Conservation (phyloP, 1,140 invertebrate species). For the Drosophila melanogaster region DNA sequence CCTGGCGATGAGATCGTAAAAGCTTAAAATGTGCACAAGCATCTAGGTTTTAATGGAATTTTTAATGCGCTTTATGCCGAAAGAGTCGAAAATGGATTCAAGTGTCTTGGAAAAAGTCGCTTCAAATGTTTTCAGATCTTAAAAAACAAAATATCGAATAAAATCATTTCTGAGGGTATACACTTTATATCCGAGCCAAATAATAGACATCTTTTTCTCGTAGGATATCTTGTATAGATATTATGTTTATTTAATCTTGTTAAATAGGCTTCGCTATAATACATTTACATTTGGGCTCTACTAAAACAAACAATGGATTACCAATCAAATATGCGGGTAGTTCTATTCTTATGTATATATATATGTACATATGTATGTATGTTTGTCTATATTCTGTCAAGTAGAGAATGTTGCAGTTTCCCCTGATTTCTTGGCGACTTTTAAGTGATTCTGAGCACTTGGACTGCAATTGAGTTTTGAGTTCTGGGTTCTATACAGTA, state of each 20-base stretch:
- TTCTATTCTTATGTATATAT: constrained; percentile 1
- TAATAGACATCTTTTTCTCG: constrained; percentile 5
- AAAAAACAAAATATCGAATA: neutral
- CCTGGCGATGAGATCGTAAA: neutral
- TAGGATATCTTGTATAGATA: constrained; percentile 45
- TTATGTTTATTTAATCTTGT: constrained; percentile 78
- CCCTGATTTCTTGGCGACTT: no score
- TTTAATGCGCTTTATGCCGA: neutral
- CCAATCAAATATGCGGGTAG: constrained; percentile 36
- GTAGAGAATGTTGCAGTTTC: no score
- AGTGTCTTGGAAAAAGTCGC: neutral
- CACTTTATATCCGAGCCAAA: constrained; percentile 1
- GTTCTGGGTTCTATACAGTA: no score
- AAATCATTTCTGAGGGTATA: neutral
- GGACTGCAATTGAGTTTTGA: no score
- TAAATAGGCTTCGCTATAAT: constrained; percentile 66
- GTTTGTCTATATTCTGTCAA: constrained; percentile 14
- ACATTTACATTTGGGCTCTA: constrained; percentile 65
- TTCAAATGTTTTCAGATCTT: neutral
- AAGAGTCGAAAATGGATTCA: neutral
- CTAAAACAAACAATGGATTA: no score
- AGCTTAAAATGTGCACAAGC: neutral
- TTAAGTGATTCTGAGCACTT: no score
- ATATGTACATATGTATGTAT: neutral
- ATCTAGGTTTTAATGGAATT: neutral